Conservation (phyloP, 2,797 vertebrate genomes). For the Gobio occitaniae region DNA sequence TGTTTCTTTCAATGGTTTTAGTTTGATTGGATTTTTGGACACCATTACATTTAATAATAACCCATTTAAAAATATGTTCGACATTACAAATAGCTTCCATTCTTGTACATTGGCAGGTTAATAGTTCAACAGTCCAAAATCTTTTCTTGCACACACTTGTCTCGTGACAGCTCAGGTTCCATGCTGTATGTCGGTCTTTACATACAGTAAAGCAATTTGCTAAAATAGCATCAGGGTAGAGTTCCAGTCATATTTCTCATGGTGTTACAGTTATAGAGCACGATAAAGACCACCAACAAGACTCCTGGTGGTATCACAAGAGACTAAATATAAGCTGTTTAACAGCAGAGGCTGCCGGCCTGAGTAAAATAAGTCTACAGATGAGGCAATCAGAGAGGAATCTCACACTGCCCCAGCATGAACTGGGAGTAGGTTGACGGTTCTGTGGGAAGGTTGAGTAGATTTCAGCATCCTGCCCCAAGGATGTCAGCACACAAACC, state of each 20-base stretch:
- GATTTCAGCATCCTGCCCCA: conserved; percentile 43
- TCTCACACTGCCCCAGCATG: conserved; percentile 48
- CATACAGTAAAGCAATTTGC: conserved; percentile 45
- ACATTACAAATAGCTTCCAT: conserved; percentile 32
- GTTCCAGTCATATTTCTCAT: conserved; percentile 45
- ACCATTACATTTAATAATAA: conserved; percentile 8
- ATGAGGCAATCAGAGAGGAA: conserved; percentile 53
- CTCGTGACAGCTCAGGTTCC: conserved; percentile 39
- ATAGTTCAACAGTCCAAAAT: conserved; percentile 42
- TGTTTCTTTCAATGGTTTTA: conserved; percentile 5
- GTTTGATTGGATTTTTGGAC: not conserved
- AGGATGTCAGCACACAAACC: conserved; percentile 35
- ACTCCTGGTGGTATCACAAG: conserved; percentile 19
- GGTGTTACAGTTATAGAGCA: conserved; percentile 42
- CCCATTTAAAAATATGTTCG: not conserved
- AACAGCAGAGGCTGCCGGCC: conserved; percentile 30
- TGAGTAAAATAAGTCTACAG: conserved; percentile 40
- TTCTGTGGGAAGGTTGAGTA: conserved; percentile 22
- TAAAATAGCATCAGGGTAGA: conserved; percentile 45
- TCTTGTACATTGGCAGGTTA: conserved; percentile 28
- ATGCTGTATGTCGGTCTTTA: conserved; percentile 10
- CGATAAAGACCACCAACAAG: conserved; percentile 34
- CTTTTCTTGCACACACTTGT: conserved; percentile 43
- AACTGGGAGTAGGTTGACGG: conserved; percentile 25
- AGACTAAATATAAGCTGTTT: conserved; percentile 2